phyloP scores from a whole-genome alignment of 2,797 vertebrate species.

The Urocyon cinereoargenteus region DNA sequence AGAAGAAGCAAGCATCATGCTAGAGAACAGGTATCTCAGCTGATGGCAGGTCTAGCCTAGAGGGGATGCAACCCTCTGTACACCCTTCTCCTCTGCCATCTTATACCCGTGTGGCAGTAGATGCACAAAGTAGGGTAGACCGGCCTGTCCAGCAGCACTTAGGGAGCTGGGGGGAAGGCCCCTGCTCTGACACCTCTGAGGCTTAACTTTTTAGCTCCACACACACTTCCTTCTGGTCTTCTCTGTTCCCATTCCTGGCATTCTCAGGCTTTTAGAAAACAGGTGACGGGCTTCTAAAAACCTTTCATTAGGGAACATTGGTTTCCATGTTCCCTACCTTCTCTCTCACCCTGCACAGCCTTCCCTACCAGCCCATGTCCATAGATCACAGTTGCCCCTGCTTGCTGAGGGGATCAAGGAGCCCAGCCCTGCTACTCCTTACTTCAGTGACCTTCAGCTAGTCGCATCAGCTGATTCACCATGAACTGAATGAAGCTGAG shows the following conservation, averaged over 20 bases:
- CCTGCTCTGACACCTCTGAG: background rate
- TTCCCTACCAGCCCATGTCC: background rate
- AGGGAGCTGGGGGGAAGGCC: background rate
- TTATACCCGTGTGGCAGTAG: background rate
- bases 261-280: constrained; percentile 3
- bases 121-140: background rate
- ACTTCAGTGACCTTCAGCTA: background rate
- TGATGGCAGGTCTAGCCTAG: background rate
- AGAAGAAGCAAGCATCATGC: constrained; percentile 22
- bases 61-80: background rate
- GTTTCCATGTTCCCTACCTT: background rate
- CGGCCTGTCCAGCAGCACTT: background rate
- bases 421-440: background rate
- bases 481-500: background rate
- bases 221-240: background rate
- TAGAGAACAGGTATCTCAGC: background rate
- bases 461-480: background rate
- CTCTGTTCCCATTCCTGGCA: background rate
- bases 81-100: background rate
- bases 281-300: background rate
- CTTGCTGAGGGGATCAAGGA: background rate
- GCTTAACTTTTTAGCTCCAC: background rate
- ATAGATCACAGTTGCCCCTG: background rate
- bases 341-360: background rate
- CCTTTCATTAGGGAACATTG: background rate